Base-by-base conservation (phyloP, 2,797 vertebrate genomes). In the Enteromius mattozi region DNA sequence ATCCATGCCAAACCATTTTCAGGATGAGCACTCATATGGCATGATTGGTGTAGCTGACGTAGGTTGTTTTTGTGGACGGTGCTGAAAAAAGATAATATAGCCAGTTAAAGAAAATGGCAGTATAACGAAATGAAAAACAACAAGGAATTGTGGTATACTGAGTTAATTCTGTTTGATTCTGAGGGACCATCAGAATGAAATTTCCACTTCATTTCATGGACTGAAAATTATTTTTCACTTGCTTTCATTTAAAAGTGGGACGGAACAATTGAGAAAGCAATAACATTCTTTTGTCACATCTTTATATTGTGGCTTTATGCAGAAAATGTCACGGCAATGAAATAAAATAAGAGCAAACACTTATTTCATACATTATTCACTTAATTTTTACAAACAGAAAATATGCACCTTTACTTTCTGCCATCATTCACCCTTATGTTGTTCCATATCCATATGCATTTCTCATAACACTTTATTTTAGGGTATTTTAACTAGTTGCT, bases 31-130 rank as follows among this genome's bases (percentile, higher is more conserved):
- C 86, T 99, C 95, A 99, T 91, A 97, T 97, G 91, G 96, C 94
- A 87, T 99, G 97, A 94, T 99, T 99, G 91, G 96, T 97, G 92
- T 99, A 99, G 95, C 96, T 99, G 94, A 99, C 96, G 86, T 98
- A 99, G 82, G 97, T 98, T 49, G 96, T 98, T 95, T 98, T 99
- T 75, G 87, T 83, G 66, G 88, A 87, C 4, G 84, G 84, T 65
- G 81, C 84, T 87, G 86, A 66, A 88, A 88, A 82, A 75, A 40
- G 27, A 45, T 13, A 84, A 69, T 86, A 80, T 7, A 82, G 63
- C 33, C 35, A 2, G 63, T 70, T 70, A 54, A 24, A 80, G 13
- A 59, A 78, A 66, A 56, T 74, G 42, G 51, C 65, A 66, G 68
- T 27, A 19, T 56, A 30, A 21, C 4, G 37, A 16, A 42, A 69